Base-by-base conservation (phyloP, 2,888 invertebrate species). In the Apotomis betuletana region DNA sequence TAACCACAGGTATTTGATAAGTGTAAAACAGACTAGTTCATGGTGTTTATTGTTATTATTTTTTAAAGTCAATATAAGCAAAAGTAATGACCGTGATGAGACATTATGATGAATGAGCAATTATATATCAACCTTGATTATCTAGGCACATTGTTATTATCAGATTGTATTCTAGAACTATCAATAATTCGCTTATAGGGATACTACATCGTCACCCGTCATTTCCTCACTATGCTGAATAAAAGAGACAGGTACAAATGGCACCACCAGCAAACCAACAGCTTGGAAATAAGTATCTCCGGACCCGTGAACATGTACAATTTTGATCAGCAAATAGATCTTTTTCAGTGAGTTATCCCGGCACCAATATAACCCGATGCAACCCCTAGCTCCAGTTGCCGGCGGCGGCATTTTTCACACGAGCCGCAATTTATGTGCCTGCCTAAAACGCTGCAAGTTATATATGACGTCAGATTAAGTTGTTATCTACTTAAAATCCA, bases 381-480 rank as follows among this genome's bases (percentile, higher is more conserved):
- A 64, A 70, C 59, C 69, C 27, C 58, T 36, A 12, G 59, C 46
- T 52, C 36, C 52, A 74, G 74, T 75, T 75, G 74, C 77, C 77
- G 79, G 79, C 82, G 78, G 80, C 77, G 80, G 84, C 83, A 88
- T 89, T 88, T 89, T 88, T 89, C 87, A 88, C 84, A 79, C 77
- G 76, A 74, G 74, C 87, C 86, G 78, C 87, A 86, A 88, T 89
- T 89, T 87, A 89, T 87, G 85, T 80, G 76, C 78, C 82, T 79
- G 83, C 78, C 84, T 79, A 82, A 81, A 81, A 80, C 77, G 77
- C 75, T 75, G 81, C 84, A 80, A 76, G 76, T 80, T 81, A 85
- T 85, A 81, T 87, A 85, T 86, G 85, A 85, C 77, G 79, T 78
- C 79, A 84, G 83, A 87, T 89, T 87, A 87, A 87, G 83, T 86